Percentiles rank a stretch among this genome's conserved stretches.
Conservation (phyloP, 2,888 invertebrate species). For the Nineta flava region DNA sequence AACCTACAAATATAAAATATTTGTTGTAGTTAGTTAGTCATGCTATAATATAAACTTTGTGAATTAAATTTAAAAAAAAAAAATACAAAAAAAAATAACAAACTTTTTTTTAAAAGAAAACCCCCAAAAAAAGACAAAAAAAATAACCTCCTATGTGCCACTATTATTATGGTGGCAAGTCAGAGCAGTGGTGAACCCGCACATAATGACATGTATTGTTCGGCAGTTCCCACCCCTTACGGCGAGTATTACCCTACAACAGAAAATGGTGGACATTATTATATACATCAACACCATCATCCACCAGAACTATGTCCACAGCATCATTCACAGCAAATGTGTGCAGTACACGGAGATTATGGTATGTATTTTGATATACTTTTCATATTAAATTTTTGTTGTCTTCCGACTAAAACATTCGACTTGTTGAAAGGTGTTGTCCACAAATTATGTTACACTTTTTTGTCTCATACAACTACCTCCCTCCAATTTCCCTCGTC, state of each 20-base stretch:
- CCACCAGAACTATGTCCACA: slow-evolving; percentile 42
- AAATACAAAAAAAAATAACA: too few relatives aligned
- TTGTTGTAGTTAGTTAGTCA: too few relatives aligned
- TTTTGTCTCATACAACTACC: too few relatives aligned
- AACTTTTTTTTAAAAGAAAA: too few relatives aligned
- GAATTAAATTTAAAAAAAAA: too few relatives aligned
- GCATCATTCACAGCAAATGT: slow-evolving; percentile 46
- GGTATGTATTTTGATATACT: slow-evolving; percentile 35
- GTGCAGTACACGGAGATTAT: slow-evolving; percentile 57
- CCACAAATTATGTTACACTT: too few relatives aligned
- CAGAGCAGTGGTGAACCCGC: slow-evolving; percentile 25
- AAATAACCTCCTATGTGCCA: slow-evolving; percentile 7
- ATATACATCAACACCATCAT: slow-evolving; percentile 16
- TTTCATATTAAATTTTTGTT: slow-evolving; percentile 4
- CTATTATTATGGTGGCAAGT: slow-evolving; percentile 28
- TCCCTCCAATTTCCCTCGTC: too few relatives aligned
- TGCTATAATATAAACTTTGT: too few relatives aligned
- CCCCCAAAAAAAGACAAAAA: too few relatives aligned
- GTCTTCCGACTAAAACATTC: too few relatives aligned
- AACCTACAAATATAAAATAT: too few relatives aligned
- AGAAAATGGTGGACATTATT: slow-evolving; percentile 32
- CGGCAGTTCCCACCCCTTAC: slow-evolving; percentile 28
- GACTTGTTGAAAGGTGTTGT: too few relatives aligned
- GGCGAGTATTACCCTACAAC: slow-evolving; percentile 37
- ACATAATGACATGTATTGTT: slow-evolving; percentile 29